Percentiles rank a stretch among this genome's conserved stretches.
phyloP scores from a whole-genome alignment of 2,888 invertebrate species.

The Limnephilus rhombicus region DNA sequence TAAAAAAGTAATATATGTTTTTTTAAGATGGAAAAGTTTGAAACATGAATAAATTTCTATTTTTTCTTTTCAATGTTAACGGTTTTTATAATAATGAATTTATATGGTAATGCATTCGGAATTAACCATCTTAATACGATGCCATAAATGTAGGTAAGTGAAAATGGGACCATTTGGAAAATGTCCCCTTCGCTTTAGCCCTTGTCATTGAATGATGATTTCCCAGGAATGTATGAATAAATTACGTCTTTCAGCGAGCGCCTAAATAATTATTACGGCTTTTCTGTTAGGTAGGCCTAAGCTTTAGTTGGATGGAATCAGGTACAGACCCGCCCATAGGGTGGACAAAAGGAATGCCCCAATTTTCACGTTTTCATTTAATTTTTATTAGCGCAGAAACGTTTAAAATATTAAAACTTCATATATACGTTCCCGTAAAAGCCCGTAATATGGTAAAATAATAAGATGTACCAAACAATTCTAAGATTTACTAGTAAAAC shows the following conservation, averaged over 20 bases:
- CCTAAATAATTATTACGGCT: background rate
- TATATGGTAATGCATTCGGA: background rate
- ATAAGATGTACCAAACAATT: too few species aligned
- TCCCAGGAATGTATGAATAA: background rate
- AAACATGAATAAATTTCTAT: too few species aligned
- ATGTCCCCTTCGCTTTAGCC: background rate
- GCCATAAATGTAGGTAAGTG: background rate
- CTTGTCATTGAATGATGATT: background rate
- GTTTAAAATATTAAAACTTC: too few species aligned
- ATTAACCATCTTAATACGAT: background rate
- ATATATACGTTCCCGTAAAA: too few species aligned
- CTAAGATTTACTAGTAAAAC: too few species aligned
- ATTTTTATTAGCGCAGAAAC: too few species aligned
- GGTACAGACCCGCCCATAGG: background rate
- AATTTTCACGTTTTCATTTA: background rate
- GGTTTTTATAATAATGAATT: too few species aligned
- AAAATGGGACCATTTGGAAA: background rate
- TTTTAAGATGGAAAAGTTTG: too few species aligned
- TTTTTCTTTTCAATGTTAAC: too few species aligned
- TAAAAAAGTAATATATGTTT: too few species aligned
- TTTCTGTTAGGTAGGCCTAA: too few species aligned
- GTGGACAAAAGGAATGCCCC: background rate
- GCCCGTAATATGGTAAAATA: too few species aligned
- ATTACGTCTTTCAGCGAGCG: background rate
- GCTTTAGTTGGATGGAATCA: background rate